A percentile compares a stretch with the other conserved stretches of the same genome.
phyloP scores from a whole-genome alignment of 2,797 vertebrate species.

The Tokudaia tokunoshimensis region DNA sequence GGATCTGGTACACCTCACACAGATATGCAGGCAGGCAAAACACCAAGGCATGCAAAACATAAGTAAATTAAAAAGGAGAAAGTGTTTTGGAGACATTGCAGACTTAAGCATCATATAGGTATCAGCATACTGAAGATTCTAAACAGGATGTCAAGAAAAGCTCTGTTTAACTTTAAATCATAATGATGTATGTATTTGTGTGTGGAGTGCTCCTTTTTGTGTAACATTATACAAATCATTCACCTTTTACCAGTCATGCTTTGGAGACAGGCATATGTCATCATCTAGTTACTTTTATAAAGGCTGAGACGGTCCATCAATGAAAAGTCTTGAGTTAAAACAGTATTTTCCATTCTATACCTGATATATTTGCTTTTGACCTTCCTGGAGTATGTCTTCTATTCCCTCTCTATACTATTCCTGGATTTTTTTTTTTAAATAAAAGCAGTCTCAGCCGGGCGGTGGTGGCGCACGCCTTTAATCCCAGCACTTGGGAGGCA shows the following conservation, averaged over 20 bases:
- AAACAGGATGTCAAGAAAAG: conserved; percentile 17
- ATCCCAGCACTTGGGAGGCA: too few relatives aligned
- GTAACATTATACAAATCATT: conserved; percentile 5
- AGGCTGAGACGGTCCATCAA: neutral
- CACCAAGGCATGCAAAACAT: neutral
- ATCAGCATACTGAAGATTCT: neutral
- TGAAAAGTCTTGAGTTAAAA: conserved; percentile 42
- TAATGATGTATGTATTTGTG: neutral
- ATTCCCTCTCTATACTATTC: conserved; percentile 13
- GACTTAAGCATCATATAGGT: neutral
- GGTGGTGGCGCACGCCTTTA: too few relatives aligned
- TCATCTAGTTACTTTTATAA: conserved; percentile 17
- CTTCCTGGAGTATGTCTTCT: conserved; percentile 35
- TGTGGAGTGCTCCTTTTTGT: neutral
- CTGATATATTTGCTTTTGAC: conserved; percentile 49
- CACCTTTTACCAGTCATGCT: neutral
- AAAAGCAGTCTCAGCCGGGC: neutral
- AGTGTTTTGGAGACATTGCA: neutral
- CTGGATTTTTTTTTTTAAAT: neutral
- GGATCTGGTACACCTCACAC: neutral
- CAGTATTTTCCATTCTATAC: conserved; percentile 35
- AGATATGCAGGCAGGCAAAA: neutral
- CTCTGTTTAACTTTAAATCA: conserved; percentile 38
- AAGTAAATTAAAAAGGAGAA: neutral
- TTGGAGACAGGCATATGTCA: neutral